These are phyloP conservation scores for Andricus quercusramuli DNA, from an alignment of 2,888 invertebrate species.

Conservation along the genomic window DNA sequence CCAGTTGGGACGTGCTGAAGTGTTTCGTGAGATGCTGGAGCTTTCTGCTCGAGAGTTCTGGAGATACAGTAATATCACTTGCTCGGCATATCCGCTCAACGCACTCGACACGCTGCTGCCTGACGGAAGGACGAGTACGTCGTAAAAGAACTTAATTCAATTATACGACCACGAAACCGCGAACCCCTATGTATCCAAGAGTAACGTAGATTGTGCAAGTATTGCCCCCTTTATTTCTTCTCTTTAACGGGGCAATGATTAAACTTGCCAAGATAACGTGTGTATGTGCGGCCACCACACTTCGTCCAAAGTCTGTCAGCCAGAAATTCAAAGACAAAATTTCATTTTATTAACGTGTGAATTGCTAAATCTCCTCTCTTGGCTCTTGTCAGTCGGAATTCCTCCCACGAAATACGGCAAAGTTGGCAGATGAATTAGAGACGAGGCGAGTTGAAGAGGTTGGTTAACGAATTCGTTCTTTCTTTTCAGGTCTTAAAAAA, in stretches of 20 bases:
- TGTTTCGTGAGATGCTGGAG: slow-evolving; percentile 99
- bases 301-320: neutral
- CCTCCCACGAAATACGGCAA: neutral
- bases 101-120: slow-evolving; percentile 97
- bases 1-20: slow-evolving; percentile 96
- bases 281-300: neutral
- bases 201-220: slow-evolving; percentile 6
- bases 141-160: slow-evolving; percentile 58
- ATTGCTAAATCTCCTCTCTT: neutral
- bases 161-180: slow-evolving; percentile 56
- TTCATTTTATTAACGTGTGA: neutral
- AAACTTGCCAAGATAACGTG: neutral
- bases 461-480: too few species aligned
- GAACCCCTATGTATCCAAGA: slow-evolving; percentile 35
- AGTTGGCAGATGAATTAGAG: neutral
- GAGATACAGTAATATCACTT: slow-evolving; percentile 99
- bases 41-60: slow-evolving; percentile 97
- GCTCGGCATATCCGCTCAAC: slow-evolving; percentile 97
- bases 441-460: neutral
- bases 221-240: neutral
- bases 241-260: neutral
- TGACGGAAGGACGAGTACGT: slow-evolving; percentile 95
- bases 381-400: neutral
- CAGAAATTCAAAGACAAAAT: neutral
- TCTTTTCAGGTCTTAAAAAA: too few species aligned